Conservation (phyloP, 2,797 vertebrate species). For the Peromyscus nudipes region DNA sequence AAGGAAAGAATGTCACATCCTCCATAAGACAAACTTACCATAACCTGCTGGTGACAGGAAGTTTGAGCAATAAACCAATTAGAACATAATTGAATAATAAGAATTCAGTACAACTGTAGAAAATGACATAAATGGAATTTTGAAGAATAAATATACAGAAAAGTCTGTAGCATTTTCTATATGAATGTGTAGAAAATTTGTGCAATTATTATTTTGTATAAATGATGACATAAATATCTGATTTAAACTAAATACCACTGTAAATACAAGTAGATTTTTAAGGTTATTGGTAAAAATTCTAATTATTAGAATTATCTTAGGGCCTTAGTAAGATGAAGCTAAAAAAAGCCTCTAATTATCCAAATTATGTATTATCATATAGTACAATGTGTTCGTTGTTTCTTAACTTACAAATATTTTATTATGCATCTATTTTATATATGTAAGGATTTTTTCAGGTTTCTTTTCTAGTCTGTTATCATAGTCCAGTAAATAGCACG, state of each 20-base stretch:
- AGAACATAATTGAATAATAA: background rate
- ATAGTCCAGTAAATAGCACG: background rate
- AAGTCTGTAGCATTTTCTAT: background rate
- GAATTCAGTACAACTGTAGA: background rate
- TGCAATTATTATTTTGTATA: background rate
- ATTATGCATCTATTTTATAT: background rate
- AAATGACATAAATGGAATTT: background rate
- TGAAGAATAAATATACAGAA: background rate
- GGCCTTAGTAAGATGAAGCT: background rate
- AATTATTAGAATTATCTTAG: slow-evolving; percentile 23
- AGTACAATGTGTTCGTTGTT: background rate
- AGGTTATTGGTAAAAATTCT: background rate
- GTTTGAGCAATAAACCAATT: background rate
- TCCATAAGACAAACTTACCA: background rate
- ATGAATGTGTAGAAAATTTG: background rate
- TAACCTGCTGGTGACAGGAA: background rate
- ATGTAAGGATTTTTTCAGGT: background rate
- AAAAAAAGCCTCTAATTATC: background rate
- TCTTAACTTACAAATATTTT: background rate
- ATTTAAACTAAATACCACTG: background rate
- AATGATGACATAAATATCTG: background rate
- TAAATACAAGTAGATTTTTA: background rate
- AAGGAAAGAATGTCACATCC: background rate
- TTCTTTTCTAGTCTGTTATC: background rate
- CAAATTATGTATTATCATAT: background rate